phyloP scores from a whole-genome alignment of 2,113 vertebrate genomes.

The Corvus hawaiiensis region DNA sequence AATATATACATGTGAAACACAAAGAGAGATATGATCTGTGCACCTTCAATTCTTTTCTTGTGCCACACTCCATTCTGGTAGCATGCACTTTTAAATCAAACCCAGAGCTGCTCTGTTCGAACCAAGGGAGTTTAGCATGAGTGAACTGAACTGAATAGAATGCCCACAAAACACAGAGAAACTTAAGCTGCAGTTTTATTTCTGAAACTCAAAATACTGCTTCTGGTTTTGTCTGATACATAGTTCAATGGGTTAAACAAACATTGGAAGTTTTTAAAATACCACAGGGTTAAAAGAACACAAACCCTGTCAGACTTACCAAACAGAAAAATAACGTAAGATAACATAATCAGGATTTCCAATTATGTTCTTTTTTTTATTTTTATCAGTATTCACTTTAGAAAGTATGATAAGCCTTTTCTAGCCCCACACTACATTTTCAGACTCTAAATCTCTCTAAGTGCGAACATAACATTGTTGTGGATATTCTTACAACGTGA shows the following conservation, averaged over 20 bases:
- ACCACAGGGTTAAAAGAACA: not conserved
- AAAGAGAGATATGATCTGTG: not conserved
- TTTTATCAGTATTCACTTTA: not conserved
- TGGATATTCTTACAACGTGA: not conserved
- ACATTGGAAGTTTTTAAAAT: not conserved
- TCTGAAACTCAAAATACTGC: not conserved
- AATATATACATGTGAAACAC: not conserved
- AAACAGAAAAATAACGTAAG: not conserved
- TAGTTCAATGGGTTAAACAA: not conserved
- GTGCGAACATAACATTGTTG: not conserved
- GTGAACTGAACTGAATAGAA: not conserved
- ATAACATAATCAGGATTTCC: not conserved
- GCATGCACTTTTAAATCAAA: not conserved
- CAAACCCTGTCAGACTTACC: not conserved
- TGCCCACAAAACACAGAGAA: not conserved
- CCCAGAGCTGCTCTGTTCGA: accelerated
- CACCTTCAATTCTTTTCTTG: not conserved
- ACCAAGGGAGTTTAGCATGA: not conserved
- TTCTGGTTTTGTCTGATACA: not conserved
- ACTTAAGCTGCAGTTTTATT: not conserved
- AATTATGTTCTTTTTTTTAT: not conserved
- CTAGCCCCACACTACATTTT: not conserved
- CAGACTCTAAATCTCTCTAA: not conserved
- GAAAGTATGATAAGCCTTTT: not conserved
- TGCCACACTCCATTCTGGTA: not conserved